Evolutionary conservation across 2,113 vertebrate genomes (phyloP), one percentile per base, ranked within the genome.

Genomic region (Lepus americanus): DNA sequence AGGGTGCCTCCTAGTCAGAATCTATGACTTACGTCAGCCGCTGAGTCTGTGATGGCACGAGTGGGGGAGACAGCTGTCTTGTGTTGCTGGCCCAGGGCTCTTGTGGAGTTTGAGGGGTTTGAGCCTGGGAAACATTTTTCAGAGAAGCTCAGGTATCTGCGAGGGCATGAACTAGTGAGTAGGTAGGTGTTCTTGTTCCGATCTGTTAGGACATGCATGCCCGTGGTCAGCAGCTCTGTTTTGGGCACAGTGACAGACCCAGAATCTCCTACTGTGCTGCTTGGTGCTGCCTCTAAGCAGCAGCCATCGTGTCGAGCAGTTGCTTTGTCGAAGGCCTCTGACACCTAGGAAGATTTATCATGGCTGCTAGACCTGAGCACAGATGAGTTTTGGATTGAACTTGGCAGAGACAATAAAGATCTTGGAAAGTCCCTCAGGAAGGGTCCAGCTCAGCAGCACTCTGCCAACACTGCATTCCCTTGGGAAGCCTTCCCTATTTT

Each of bases 371-470:
- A 81, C 33, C 63, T 88, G 69, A 29, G 31, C 63, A 79, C 73
- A 92, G 61, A 88, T 82, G 49, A 55, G 17, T 85, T 96, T 92
- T 73, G 66, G 49, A 39, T 69, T 92, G 22, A 76, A 80, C 17
- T 95, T 96, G 27, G 39, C 73, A 36, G 66, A 27, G 84, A 76
- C 31, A 76, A 1, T 20, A 78, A 31, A 20, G 49, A 64, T 79
- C 73, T 69, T 97, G 59, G 44, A 85, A 84, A 53, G 44, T 66
- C 72, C 79, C 79, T 91, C 33, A 44, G 66, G 74, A 69, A 83
- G 64, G 55, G 51, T 31, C 36, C 53, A 85, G 59, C 36, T 53
- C 36, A 55, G 25, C 55, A 82, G 36, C 19, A 25, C 14, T 70
- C 53, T 36, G 2, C 0, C 0, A 83, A 55, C 64, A 74, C 23